phyloP scores from a whole-genome alignment of 2,888 invertebrate genomes.

The Zonitis immaculata region DNA sequence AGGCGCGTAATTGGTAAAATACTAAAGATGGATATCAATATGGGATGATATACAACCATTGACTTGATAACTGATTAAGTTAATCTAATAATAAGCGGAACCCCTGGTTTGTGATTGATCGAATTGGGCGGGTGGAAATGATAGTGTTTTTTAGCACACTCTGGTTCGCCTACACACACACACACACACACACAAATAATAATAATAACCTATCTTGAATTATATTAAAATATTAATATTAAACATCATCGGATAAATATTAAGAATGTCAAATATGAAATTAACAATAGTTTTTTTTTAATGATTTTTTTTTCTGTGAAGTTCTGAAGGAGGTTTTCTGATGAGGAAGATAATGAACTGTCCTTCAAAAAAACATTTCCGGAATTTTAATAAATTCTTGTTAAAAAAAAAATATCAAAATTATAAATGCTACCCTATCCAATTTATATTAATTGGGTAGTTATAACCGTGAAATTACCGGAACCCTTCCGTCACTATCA shows the following conservation, averaged over 20 bases:
- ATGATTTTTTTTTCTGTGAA: too few species aligned
- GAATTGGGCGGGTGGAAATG: conserved; percentile 25
- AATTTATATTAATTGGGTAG: background rate
- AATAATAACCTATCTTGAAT: too few species aligned
- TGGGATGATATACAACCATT: conserved; percentile 32
- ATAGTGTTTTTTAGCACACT: conserved; percentile 26
- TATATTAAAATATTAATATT: too few species aligned
- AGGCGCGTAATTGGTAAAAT: conserved; percentile 40
- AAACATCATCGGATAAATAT: background rate
- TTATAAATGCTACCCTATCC: background rate
- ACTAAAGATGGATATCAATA: conserved; percentile 38
- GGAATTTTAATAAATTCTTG: background rate
- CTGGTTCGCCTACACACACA: conserved; percentile 12
- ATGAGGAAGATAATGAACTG: too few species aligned
- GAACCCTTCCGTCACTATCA: too few species aligned
- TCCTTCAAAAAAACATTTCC: too few species aligned
- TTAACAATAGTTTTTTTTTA: too few species aligned
- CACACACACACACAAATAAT: too few species aligned
- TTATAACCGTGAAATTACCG: background rate
- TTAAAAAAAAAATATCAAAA: too few species aligned
- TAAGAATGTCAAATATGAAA: too few species aligned
- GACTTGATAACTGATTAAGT: conserved; percentile 41
- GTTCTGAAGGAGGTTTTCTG: too few species aligned
- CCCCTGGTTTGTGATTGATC: conserved; percentile 39
- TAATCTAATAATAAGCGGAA: conserved; percentile 43